Percentiles rank a stretch among this genome's conserved stretches.
Conservation (phyloP, 2,888 invertebrate genomes). For the Strigamia crassipes region DNA sequence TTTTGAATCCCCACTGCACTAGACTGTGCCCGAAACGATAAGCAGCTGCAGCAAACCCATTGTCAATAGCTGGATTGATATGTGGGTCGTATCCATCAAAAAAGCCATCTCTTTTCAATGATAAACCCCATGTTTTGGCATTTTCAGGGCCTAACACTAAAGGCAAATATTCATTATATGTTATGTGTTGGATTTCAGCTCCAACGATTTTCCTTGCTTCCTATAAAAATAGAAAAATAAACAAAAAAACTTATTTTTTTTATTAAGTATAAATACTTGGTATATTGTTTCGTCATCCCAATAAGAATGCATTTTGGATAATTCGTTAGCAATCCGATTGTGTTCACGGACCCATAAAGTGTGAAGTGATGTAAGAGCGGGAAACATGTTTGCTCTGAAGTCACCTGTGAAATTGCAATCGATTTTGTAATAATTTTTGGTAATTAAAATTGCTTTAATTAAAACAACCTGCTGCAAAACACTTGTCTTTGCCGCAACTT, state of each 20-base stretch:
- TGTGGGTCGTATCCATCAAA: constrained; percentile 52
- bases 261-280: constrained; percentile 49
- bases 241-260: no score
- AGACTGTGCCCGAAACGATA: constrained; percentile 56
- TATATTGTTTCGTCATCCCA: constrained; percentile 76
- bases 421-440: neutral
- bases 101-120: constrained; percentile 52
- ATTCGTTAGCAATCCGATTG: constrained; percentile 74
- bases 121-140: constrained; percentile 53
- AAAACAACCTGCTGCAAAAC: no score
- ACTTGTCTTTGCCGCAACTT: constrained; percentile 54
- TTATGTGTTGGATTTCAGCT: constrained; percentile 55
- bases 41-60: constrained; percentile 55
- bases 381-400: constrained; percentile 56
- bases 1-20: constrained; percentile 43
- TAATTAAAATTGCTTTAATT: no score
- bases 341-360: constrained; percentile 67
- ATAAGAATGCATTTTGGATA: constrained; percentile 73
- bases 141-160: constrained; percentile 52
- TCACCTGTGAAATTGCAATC: constrained; percentile 54
- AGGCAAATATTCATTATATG: constrained; percentile 53
- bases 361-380: constrained; percentile 55
- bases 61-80: constrained; percentile 54
- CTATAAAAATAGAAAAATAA: constrained; percentile 44
- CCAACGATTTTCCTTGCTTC: constrained; percentile 54